Evolutionary conservation across 2,797 vertebrate genomes (phyloP).

Genomic region (Petrocephalus sullivani): DNA sequence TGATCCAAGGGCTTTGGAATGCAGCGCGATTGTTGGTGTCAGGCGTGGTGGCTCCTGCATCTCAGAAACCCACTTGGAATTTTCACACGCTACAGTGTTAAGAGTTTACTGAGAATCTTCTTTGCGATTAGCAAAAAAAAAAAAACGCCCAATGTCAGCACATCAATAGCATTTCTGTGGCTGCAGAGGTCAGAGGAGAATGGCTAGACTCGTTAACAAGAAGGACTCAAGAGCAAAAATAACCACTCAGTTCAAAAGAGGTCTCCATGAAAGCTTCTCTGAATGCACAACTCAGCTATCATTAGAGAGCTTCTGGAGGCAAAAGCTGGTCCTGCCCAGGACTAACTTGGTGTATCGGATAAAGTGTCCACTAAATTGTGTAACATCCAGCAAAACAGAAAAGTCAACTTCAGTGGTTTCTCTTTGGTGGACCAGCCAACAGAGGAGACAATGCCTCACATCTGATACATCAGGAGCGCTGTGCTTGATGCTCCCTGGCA

Average conservation of each 20-base stretch:
- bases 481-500: not conserved
- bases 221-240: not conserved
- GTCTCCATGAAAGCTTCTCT: not conserved
- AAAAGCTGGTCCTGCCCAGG: not conserved
- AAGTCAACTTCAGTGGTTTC: not conserved
- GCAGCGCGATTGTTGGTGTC: not conserved
- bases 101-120: not conserved
- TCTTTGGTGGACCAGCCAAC: not conserved
- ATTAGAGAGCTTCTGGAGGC: not conserved
- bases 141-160: not conserved
- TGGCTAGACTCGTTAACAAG: not conserved
- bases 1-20: not conserved
- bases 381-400: not conserved
- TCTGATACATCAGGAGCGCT: slow-evolving; percentile 17
- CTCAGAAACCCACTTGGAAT: not conserved
- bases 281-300: not conserved
- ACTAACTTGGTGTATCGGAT: not conserved
- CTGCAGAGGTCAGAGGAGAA: not conserved
- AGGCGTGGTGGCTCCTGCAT: not conserved
- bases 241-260: not conserved
- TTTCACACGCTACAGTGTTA: not conserved
- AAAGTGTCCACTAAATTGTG: not conserved
- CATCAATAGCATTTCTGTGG: not conserved
- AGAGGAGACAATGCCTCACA: not conserved
- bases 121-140: not conserved